Evolutionary conservation across 2,888 invertebrate species (phyloP), one percentile per base, ranked within the genome.

Genomic region (Agriopis leucophaearia): DNA sequence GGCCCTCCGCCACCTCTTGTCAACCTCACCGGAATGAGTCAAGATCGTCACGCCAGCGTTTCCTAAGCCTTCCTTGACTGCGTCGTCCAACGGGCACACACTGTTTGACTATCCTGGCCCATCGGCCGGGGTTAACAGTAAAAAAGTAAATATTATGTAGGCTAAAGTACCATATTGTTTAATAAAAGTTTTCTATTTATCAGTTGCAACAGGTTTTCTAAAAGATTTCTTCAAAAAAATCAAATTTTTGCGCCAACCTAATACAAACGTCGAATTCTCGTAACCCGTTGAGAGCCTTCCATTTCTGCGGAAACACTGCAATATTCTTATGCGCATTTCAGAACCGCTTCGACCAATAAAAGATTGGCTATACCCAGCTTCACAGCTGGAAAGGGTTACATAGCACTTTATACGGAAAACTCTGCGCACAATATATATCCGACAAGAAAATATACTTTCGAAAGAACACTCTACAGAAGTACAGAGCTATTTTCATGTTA

Each of bases 361-460:
- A 64, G 68, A 69, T 64, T 69, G 68, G 68, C 64, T 64, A 38
- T 56, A 64, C 64, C 55, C 16, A 44, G 59, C 68, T 69, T 64
- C 64, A 52, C 68, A 64, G 64, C 68, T 64, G 64, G 68, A 64
- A 69, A 64, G 64, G 64, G 68, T 69, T 68, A 69, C 68, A 69
- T 69, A 69, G 64, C 68, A 64, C 64, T 68, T 68, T 64, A 64
- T 69, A 57, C 68, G 50, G 64, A 56, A 64, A 69, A 69, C 60
- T 56, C 60, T 56, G 56, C 68, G 61, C 70, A 70, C 63, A 66
- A 66, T 66, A 64, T 65, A 65, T 66, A 70, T 54, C 57, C 50
- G 66, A 70, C 70, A 66, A 63, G 70, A 70, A 70, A 70, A 70
- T 66, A 66, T 66, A 70, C 70, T 70, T 63, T 57, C 48, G 44